Base-by-base conservation (phyloP, 2,113 vertebrate genomes). In the Gasterosteus aculeatus region DNA sequence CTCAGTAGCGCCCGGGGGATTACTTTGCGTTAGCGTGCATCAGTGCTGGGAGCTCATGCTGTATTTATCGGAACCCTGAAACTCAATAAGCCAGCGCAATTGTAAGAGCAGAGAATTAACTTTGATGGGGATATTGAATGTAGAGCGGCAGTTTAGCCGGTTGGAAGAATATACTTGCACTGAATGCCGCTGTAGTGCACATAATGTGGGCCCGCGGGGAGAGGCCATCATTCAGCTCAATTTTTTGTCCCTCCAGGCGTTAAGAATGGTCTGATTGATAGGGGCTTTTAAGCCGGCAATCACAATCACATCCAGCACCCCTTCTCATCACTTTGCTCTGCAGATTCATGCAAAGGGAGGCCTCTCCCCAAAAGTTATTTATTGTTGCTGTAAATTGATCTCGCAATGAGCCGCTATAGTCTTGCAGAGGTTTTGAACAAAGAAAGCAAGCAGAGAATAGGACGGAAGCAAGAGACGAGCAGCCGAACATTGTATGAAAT, bases 41-140 rank as follows among this genome's bases (percentile, higher is more conserved):
- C 66, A 46, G 29, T 38, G 51, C 63, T 78, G 81, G 69, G 47
- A 87, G 78, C 78, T 70, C 64, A 39, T 53, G 58, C 69, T 67
- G 72, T 56, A 75, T 87, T 89, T 83, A 89, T 85, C 66, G n/a
- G 60, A 75, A 81, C 39, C 46, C 74, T 83, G 88, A 87, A 93
- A 91, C 73, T 80, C 82, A 68, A 89, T 90, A 87, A 84, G 72
- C 61, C 33, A 42, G 80, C 86, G 84, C 74, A 64, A 69, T 86
- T 89, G 80, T 85, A 83, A 85, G 67, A 67, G 68, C 69, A 75
- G 79, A 81, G 77, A 91, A 84, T 85, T 75, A 84, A 84, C 78
- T 85, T 61, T 85, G 81, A 87, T 88, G 61, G 44, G 69, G 81
- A 81, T 83, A 56, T 68, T 88, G 82, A 87, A 88, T 84, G 72